Evolutionary conservation across 2,113 vertebrate genomes (phyloP).

Genomic region (Hemichromis elongatus): DNA sequence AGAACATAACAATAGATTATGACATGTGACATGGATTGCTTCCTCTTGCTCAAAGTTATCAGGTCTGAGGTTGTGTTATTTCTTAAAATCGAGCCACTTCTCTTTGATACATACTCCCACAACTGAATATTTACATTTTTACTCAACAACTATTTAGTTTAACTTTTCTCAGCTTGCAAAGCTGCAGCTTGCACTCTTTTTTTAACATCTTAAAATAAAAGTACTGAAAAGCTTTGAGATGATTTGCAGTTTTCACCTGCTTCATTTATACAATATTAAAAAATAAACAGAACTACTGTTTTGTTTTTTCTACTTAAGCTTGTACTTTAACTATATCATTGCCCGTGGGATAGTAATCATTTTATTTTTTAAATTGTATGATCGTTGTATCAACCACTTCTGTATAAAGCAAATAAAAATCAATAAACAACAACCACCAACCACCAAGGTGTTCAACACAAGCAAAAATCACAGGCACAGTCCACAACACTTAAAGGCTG

Average conservation of each 20-base stretch:
- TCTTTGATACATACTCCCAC: background rate
- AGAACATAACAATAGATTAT: background rate
- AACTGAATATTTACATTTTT: background rate
- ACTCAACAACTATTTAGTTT: background rate
- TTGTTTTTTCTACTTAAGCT: background rate
- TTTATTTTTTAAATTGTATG: background rate
- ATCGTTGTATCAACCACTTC: background rate
- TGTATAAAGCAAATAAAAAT: background rate
- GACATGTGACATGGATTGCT: background rate
- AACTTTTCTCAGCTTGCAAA: background rate
- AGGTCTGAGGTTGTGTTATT: background rate
- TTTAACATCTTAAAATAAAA: background rate
- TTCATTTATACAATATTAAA: background rate
- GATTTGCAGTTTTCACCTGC: background rate
- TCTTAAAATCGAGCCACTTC: background rate
- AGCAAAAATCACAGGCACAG: background rate
- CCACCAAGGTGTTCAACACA: background rate
- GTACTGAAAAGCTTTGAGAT: background rate
- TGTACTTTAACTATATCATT: background rate
- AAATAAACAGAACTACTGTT: background rate
- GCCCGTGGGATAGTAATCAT: background rate
- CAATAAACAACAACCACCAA: background rate
- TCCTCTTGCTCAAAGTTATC: background rate
- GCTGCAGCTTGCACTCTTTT: background rate
- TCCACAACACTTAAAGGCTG: background rate